Base-by-base conservation (phyloP, 2,797 vertebrate genomes). In the Pseudomugil tenellus region DNA sequence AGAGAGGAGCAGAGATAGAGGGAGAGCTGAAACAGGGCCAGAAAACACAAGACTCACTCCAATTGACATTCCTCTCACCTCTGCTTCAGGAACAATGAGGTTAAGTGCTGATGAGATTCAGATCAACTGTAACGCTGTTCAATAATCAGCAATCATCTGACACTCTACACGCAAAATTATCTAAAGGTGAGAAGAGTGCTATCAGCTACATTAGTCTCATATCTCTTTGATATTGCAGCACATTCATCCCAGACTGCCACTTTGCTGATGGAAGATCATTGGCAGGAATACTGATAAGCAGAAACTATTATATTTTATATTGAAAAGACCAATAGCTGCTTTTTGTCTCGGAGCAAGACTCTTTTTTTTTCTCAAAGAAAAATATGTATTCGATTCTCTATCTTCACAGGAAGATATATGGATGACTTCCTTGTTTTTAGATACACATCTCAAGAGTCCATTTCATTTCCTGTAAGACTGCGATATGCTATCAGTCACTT, bases 51-150 rank as follows among this genome's bases (percentile, higher is more conserved):
- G 76, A 81, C 84, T 64, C 83, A 72, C 78, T 85, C 76, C 84
- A 80, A 91, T 90, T 91, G 88, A 91, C 91, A 93, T 93, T 93
- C 90, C 75, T 77, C 87, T 92, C 87, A 91, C 91, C 91, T 89
- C 90, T 89, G 82, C 78, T 84, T 82, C 75, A 68, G 72, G 85
- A 91, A 87, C 90, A 93, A 90, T 88, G 90, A 91, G 90, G 88
- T 90, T 89, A 92, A 90, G 89, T 85, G 86, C 80, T 86, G 86
- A 92, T 91, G 87, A 92, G 89, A 91, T 91, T 92, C 80, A 90
- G 89, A 91, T 92, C 87, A 89, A 90, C 91, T 92, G 87, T 90
- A 90, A 91, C 86, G 85, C 75, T 55, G 84, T 83, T 92, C 79
- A 73, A 90, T 92, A 87, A 92, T 92, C 85, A 89, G 85, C 87